These are phyloP conservation scores for Genyomyrus donnyi DNA, from an alignment of 2,113 vertebrate genomes.

Conservation along the genomic window DNA sequence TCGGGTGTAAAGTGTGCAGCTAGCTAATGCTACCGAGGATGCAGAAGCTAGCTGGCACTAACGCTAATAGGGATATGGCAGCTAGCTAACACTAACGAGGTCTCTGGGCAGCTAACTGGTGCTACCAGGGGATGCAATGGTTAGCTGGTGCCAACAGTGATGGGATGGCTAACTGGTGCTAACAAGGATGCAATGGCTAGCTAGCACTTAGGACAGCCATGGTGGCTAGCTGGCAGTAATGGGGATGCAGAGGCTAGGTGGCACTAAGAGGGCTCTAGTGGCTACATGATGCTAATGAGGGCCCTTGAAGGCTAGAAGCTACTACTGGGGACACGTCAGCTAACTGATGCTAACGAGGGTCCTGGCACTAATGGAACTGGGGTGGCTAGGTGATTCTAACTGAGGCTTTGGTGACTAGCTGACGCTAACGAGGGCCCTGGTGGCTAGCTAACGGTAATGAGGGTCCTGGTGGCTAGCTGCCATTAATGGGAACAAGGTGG, in stretches of 20 bases:
- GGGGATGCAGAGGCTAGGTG: neutral
- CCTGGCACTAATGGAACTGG: neutral
- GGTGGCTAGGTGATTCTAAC: neutral
- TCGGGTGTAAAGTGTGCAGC: no score
- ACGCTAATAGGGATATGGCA: neutral
- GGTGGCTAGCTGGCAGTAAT: neutral
- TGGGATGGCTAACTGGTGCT: neutral
- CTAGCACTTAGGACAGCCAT: no score
- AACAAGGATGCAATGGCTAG: neutral
- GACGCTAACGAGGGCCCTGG: neutral
- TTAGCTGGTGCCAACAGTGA: neutral
- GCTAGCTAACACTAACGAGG: neutral
- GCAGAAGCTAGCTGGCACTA: neutral
- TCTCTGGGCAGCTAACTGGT: neutral
- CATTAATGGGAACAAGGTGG: neutral
- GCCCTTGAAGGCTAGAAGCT: neutral
- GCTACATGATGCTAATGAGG: neutral
- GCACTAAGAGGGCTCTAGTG: no score
- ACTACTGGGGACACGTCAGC: neutral
- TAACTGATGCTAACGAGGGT: neutral
- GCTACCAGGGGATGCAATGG: neutral
- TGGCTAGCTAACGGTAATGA: neutral
- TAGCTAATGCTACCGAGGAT: neutral
- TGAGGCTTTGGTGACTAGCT: neutral
- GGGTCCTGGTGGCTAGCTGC: neutral